A percentile compares a stretch with the other conserved stretches of the same genome.
These are phyloP conservation scores for Cisticola juncidis DNA, from an alignment of 2,113 vertebrate species.

Conservation along the genomic window DNA sequence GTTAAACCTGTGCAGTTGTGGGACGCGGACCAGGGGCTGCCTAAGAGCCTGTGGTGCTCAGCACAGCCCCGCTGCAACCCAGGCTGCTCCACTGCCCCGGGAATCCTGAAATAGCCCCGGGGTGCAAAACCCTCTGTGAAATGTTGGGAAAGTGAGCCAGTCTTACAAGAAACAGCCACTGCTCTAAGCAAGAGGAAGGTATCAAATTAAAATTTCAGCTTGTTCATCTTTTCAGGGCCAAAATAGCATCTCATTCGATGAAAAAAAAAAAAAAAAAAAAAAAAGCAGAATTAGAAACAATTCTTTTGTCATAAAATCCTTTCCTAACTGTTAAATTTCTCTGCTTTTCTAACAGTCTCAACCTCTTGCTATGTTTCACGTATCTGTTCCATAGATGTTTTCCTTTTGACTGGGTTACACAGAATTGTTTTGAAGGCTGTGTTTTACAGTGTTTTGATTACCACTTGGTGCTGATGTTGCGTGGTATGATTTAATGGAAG, in stretches of 20 bases:
- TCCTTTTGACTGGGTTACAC: not conserved
- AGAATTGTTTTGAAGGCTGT: slow-evolving; percentile 21
- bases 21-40: not conserved
- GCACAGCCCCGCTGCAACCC: not conserved
- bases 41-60: not conserved
- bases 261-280: not conserved
- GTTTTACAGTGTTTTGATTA: slow-evolving; percentile 26
- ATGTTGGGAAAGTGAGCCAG: not conserved
- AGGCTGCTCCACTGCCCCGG: not conserved
- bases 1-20: accelerated
- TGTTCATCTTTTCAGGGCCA: not conserved
- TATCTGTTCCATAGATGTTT: not conserved
- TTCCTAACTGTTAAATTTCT: not conserved
- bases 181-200: not conserved
- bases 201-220: slow-evolving; percentile 19
- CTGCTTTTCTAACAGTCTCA: not conserved
- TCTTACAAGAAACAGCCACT: not conserved
- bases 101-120: not conserved
- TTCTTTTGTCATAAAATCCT: not conserved
- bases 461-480: not conserved
- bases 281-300: not conserved
- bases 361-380: not conserved
- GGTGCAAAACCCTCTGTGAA: not conserved
- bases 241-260: not conserved
- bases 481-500: not conserved